Percentiles rank a stretch among this genome's conserved stretches.
These are phyloP conservation scores for Volucella inanis DNA, from an alignment of 2,888 invertebrate genomes.

Conservation along the genomic window DNA sequence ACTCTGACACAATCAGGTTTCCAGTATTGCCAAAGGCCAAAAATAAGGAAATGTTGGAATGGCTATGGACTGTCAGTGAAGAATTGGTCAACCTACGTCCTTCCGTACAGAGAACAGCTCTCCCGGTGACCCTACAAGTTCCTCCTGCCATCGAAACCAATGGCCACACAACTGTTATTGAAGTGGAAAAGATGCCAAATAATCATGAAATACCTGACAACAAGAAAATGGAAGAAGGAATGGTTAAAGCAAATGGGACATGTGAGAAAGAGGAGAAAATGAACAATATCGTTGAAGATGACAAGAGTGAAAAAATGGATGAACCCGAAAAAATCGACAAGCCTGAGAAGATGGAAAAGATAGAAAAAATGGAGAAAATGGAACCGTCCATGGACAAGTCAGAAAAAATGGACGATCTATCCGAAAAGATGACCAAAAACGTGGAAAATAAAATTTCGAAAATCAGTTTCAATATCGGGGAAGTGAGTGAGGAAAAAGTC, in stretches of 20 bases:
- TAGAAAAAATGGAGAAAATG: not conserved
- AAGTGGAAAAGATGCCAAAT: constrained; percentile 51
- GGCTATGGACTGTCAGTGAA: constrained; percentile 86
- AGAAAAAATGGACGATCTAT: constrained; percentile 23
- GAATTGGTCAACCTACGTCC: constrained; percentile 79
- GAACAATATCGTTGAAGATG: constrained; percentile 58
- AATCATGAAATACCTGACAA: constrained; percentile 44
- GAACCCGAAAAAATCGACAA: constrained; percentile 63
- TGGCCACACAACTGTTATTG: constrained; percentile 60
- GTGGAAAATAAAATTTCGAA: constrained; percentile 50
- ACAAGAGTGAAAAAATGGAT: constrained; percentile 57
- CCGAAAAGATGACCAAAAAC: constrained; percentile 42
- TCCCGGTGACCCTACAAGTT: constrained; percentile 61
- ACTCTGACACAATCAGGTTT: constrained; percentile 85
- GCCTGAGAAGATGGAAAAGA: constrained; percentile 32
- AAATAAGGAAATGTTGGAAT: constrained; percentile 84
- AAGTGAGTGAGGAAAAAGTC: constrained; percentile 42
- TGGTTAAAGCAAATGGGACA: constrained; percentile 38
- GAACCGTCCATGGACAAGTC: not conserved
- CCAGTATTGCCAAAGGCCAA: constrained; percentile 84
- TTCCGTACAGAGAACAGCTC: constrained; percentile 58
- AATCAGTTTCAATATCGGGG: constrained; percentile 29
- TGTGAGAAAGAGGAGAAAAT: constrained; percentile 61
- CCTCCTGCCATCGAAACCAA: constrained; percentile 40
- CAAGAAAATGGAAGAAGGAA: constrained; percentile 58